phyloP scores from a whole-genome alignment of 2,888 invertebrate species.

The Nymphalis urticae region DNA sequence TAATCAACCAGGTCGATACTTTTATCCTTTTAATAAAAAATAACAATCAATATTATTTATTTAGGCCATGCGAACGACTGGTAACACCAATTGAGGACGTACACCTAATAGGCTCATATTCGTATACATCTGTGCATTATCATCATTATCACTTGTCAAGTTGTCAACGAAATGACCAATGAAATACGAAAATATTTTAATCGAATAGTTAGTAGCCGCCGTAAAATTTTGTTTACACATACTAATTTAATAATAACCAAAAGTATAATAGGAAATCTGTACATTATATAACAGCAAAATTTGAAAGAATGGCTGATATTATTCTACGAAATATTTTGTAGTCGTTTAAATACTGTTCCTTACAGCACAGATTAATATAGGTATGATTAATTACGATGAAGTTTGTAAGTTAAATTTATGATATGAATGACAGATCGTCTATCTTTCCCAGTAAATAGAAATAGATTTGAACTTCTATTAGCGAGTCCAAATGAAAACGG shows the following conservation, averaged over 20 bases:
- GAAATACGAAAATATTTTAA: slow-evolving; percentile 15
- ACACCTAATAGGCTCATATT: too few species aligned
- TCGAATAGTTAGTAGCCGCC: slow-evolving; percentile 16
- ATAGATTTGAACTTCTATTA: slow-evolving; percentile 6
- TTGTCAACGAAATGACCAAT: slow-evolving; percentile 9
- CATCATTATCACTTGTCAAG: not conserved
- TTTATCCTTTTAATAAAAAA: too few species aligned
- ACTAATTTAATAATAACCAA: slow-evolving; percentile 5
- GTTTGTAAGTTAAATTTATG: slow-evolving; percentile 14
- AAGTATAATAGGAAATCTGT: slow-evolving; percentile 68
- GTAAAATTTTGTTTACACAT: slow-evolving; percentile 20
- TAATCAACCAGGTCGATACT: too few species aligned
- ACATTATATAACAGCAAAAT: slow-evolving; percentile 59
- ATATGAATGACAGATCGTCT: slow-evolving; percentile 6
- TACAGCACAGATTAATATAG: not conserved
- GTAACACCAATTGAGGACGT: too few species aligned
- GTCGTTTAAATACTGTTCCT: not conserved
- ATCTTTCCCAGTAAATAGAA: slow-evolving; percentile 1
- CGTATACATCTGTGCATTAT: too few species aligned
- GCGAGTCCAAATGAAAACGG: not conserved
- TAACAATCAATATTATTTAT: too few species aligned
- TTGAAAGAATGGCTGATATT: slow-evolving; percentile 40
- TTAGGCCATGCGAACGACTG: too few species aligned
- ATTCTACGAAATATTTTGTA: not conserved
- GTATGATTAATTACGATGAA: not conserved